Evolutionary conservation across 2,797 vertebrate genomes (phyloP).

Genomic region (Sarcoramphus papa): DNA sequence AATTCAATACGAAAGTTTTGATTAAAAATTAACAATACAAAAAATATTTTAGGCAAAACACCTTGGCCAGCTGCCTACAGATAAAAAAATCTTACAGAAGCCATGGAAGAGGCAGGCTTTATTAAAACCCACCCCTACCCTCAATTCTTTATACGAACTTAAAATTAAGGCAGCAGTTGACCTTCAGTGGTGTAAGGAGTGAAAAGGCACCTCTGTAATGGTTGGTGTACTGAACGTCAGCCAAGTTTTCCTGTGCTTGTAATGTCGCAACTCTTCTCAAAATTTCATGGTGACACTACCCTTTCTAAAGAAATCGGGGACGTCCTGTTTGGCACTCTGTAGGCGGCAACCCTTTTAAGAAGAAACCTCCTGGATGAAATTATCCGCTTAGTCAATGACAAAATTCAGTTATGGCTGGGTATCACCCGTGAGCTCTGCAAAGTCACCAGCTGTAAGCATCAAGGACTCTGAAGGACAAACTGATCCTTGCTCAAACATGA

Average conservation of each 20-base stretch:
- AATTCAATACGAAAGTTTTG: neutral
- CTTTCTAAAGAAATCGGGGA: neutral
- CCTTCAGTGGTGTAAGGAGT: neutral
- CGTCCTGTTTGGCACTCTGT: neutral
- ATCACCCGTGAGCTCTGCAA: neutral
- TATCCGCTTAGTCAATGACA: neutral
- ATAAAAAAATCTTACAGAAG: neutral
- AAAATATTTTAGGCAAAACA: neutral
- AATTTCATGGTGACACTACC: neutral
- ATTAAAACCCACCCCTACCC: neutral
- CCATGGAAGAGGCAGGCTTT: neutral
- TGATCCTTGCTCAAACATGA: neutral
- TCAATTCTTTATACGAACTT: neutral
- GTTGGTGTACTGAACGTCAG: neutral
- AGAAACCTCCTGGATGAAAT: neutral
- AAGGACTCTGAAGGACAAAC: neutral
- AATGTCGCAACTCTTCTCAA: neutral
- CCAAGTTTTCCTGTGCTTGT: neutral
- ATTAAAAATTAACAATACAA: neutral
- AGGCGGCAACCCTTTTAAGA: neutral
- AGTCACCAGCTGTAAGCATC: neutral
- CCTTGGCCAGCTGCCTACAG: neutral
- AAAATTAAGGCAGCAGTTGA: neutral
- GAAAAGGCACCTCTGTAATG: neutral
- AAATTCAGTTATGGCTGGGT: neutral